These are phyloP conservation scores for Silurus aristotelis DNA, from an alignment of 2,797 vertebrate species.

Conservation along the genomic window DNA sequence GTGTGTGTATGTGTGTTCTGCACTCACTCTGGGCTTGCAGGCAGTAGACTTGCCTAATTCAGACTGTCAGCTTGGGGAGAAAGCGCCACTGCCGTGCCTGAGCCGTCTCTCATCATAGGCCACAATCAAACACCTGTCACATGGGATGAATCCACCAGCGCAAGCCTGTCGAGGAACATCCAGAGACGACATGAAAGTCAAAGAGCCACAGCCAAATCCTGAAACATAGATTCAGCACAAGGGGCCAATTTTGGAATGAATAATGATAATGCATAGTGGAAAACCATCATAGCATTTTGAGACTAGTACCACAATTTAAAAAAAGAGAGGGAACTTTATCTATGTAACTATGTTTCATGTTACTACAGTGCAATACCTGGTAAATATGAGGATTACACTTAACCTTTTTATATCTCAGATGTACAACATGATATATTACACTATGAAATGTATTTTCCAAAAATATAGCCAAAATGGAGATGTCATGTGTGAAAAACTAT, in stretches of 20 bases:
- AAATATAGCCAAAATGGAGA: too few species aligned
- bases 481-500: too few species aligned
- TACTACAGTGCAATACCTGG: background rate
- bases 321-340: background rate
- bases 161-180: conserved; percentile 73
- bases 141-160: conserved; percentile 74
- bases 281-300: background rate
- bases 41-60: conserved; percentile 65
- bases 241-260: background rate
- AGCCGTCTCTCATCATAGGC: conserved; percentile 78
- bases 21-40: conserved; percentile 17
- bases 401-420: background rate
- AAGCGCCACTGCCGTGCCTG: conserved; percentile 65
- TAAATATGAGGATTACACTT: background rate
- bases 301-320: background rate
- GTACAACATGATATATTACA: too few species aligned
- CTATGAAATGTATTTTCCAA: too few species aligned
- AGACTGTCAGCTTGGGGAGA: conserved; percentile 76
- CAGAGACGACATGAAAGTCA: conserved; percentile 67
- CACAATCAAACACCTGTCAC: conserved; percentile 78
- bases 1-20: conserved; percentile 11
- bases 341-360: background rate
- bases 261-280: background rate
- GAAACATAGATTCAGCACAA: background rate
- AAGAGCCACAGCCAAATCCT: conserved; percentile 59